Percentiles rank a stretch among this genome's conserved stretches.
Evolutionary conservation across 2,113 vertebrate genomes (phyloP).

Genomic region (Etheostoma cragini): DNA sequence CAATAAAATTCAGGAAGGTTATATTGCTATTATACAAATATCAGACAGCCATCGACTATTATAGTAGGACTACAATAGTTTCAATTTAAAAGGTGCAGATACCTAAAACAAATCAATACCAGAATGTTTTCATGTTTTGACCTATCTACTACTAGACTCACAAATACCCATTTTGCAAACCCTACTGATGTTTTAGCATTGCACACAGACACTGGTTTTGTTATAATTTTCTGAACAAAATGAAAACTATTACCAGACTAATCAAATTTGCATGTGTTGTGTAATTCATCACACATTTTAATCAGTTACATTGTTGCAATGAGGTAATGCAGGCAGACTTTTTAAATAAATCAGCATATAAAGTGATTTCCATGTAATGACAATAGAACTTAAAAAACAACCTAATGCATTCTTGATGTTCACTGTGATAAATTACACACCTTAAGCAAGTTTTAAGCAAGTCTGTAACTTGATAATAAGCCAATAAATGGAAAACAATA

Average conservation of each 20-base stretch:
- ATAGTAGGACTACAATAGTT: neutral
- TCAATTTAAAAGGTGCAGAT: neutral
- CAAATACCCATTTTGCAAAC: no score
- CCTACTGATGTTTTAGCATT: neutral
- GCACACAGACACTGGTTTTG: neutral
- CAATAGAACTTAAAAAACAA: neutral
- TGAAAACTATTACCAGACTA: neutral
- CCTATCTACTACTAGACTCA: no score
- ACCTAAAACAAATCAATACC: neutral
- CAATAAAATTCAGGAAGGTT: neutral
- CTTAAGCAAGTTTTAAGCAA: neutral
- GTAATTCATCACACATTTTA: neutral
- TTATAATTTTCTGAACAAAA: neutral
- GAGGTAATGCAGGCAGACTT: neutral
- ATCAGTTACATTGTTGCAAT: neutral
- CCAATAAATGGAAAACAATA: neutral
- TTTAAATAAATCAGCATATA: conserved; percentile 10
- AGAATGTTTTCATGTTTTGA: neutral
- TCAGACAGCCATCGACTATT: neutral
- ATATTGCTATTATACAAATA: neutral
- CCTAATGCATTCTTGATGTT: neutral
- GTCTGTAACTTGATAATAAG: neutral
- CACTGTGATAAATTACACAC: neutral
- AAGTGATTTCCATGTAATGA: neutral
- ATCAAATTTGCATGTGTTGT: neutral